Conservation (phyloP, 2,797 vertebrate genomes). For the Sandelia bainsii region DNA sequence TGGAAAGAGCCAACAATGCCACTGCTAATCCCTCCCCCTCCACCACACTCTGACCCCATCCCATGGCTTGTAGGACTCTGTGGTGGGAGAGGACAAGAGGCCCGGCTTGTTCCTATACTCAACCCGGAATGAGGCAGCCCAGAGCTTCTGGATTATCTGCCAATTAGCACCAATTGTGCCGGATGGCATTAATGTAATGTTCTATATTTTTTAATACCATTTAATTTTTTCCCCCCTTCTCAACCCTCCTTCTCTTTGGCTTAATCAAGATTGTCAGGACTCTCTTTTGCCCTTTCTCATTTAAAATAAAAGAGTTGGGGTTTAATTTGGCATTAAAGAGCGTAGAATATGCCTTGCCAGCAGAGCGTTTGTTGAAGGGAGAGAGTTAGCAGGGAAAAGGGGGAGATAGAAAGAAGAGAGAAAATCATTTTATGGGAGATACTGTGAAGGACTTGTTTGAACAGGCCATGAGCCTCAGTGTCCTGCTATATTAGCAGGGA, state of each 20-base stretch:
- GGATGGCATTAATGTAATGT: conserved; percentile 86
- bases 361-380: conserved; percentile 79
- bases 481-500: conserved; percentile 79
- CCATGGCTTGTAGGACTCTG: conserved; percentile 73
- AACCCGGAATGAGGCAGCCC: conserved; percentile 78
- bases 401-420: conserved; percentile 73
- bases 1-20: conserved; percentile 84
- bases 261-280: conserved; percentile 85
- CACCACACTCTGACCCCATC: conserved; percentile 79
- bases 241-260: conserved; percentile 69
- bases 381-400: conserved; percentile 65
- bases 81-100: conserved; percentile 77
- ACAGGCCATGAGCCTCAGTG: conserved; percentile 79
- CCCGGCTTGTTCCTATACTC: conserved; percentile 78
- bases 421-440: conserved; percentile 87
- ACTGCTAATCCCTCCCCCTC: conserved; percentile 83
- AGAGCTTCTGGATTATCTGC: conserved; percentile 87
- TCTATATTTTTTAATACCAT: conserved; percentile 86
- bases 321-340: conserved; percentile 88
- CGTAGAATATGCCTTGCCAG: conserved; percentile 84
- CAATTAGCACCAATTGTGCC: conserved; percentile 89
- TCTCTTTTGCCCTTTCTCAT: conserved; percentile 83
- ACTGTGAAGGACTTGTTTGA: conserved; percentile 88
- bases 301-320: conserved; percentile 87
- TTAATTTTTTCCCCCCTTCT: conserved; percentile 81